phyloP scores from a whole-genome alignment of 2,888 invertebrate genomes.

The Podotricha telesiphe region DNA sequence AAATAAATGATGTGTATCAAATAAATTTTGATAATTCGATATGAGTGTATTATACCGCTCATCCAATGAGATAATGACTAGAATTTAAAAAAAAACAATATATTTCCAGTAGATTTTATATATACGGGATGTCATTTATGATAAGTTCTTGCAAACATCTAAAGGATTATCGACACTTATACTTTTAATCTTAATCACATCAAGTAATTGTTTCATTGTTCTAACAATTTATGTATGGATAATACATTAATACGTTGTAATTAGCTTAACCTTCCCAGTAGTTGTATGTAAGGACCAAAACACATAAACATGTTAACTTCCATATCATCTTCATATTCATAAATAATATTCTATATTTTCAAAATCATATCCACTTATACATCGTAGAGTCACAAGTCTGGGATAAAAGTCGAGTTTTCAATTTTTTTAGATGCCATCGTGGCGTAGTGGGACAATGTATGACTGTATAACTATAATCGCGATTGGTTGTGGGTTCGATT shows the following conservation, averaged over 20 bases:
- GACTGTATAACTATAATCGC: no score
- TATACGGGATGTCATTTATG: background rate
- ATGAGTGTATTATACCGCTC: constrained; percentile 4
- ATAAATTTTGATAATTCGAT: constrained; percentile 6
- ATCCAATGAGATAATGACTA: background rate
- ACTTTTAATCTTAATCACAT: background rate
- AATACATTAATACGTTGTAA: constrained; percentile 9
- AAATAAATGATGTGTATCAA: constrained; percentile 6
- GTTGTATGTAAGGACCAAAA: constrained; percentile 71
- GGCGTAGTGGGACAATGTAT: no score
- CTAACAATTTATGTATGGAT: background rate
- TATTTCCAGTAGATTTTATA: constrained; percentile 17
- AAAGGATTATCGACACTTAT: background rate
- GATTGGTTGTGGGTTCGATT: no score
- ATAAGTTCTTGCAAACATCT: background rate
- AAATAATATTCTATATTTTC: constrained; percentile 40
- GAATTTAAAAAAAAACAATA: background rate
- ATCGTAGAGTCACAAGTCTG: constrained; percentile 33
- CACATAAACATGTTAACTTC: constrained; percentile 60
- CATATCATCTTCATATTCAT: constrained; percentile 60
- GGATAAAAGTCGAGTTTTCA: background rate
- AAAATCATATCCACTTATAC: constrained; percentile 34
- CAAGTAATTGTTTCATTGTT: background rate
- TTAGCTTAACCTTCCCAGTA: constrained; percentile 49
- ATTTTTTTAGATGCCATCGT: background rate